Evolutionary conservation across 2,888 invertebrate species (phyloP).

Genomic region (Drosophila bunnanda): DNA sequence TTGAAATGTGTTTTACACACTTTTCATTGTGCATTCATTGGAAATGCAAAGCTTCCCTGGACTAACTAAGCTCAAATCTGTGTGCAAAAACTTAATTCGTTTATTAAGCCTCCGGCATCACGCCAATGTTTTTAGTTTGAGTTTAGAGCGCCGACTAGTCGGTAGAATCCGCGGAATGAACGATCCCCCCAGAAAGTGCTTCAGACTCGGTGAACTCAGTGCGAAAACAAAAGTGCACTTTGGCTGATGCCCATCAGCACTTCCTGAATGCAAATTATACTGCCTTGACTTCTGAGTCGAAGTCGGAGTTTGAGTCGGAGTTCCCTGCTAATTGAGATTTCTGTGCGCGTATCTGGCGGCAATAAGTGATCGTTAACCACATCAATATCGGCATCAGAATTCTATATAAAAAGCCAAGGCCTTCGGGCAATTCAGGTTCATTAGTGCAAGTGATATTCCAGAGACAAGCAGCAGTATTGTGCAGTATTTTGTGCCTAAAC

Average conservation of each 20-base stretch:
- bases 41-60: conserved; percentile 45
- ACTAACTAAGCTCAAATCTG: conserved; percentile 39
- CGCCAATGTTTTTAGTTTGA: conserved; percentile 76
- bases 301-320: neutral
- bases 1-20: conserved; percentile 63
- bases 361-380: conserved; percentile 9
- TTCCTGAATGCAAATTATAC: conserved; percentile 28
- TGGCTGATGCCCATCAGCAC: conserved; percentile 9
- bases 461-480: neutral
- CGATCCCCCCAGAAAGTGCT: conserved; percentile 7
- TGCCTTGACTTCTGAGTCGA: conserved; percentile 26
- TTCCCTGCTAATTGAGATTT: conserved; percentile 24
- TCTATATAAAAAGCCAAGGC: conserved; percentile 27
- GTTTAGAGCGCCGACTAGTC: conserved; percentile 68
- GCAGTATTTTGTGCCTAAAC: neutral
- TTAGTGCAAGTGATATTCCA: conserved; percentile 33
- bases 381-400: conserved; percentile 20
- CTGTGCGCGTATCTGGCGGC: conserved; percentile 18
- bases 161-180: conserved; percentile 59
- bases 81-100: conserved; percentile 53
- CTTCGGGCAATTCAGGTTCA: conserved; percentile 18
- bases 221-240: conserved; percentile 41
- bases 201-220: conserved; percentile 11
- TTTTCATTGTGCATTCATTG: conserved; percentile 60
- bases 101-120: conserved; percentile 72